Evolutionary conservation across 2,888 invertebrate genomes (phyloP), one percentile per base, ranked within the genome.

Genomic region (Lysandra coridon): DNA sequence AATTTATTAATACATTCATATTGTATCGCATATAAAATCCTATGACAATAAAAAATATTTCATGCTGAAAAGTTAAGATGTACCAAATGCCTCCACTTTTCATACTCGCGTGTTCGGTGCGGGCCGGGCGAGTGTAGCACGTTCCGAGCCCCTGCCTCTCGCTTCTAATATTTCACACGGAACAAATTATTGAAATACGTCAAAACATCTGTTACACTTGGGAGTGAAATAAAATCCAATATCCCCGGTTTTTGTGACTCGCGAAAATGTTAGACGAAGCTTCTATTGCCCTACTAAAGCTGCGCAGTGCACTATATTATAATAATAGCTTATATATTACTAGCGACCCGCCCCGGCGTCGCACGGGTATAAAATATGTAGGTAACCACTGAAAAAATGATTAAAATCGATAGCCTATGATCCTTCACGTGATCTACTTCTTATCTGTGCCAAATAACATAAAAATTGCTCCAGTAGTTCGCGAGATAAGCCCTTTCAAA

Each of bases 61-160:
- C 14, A 17, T 17, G 1, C 14, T 69, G 14, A 69, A 69, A 69
- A 69, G 69, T 37, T 84, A 83, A 85, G 83, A 85, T 85, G 75
- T 64, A 64, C 12, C 64, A 64, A 33, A 64, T 80, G 75, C 74
- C 79, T 78, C 80, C 64, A 79, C 82, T 83, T 83, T 83, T 83
- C 85, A 83, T 84, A 80, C 83, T 83, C 69, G 33, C 30, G 12
- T 69, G 14, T 14, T 33, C 33, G 23, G 69, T 17, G 12, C 69
- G 69, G 23, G 69, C 14, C 69, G 4, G 14, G 84, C 83, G 57
- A 17, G 83, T 85, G 83, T 88, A 86, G 80, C 84, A 81, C 84
- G 83, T 80, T 80, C 82, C 82, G 75, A 79, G 78, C 82, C 83
- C 81, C 80, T 81, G 81, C 79, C 80, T 53, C 78, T 73, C 81